Evolutionary conservation across 2,113 vertebrate genomes (phyloP).

Genomic region (Podilymbus podiceps): DNA sequence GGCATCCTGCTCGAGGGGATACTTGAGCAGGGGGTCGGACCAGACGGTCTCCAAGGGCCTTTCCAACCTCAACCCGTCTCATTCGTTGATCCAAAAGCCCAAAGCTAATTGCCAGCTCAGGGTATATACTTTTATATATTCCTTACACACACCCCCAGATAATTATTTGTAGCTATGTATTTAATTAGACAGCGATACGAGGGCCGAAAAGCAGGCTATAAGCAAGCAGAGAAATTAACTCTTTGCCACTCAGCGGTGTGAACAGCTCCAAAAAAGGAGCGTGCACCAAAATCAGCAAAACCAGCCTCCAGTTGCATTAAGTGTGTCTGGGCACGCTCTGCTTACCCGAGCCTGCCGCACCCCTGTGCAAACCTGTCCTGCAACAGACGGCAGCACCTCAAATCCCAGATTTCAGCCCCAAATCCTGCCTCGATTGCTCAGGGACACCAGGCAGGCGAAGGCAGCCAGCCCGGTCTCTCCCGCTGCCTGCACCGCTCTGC

Average conservation of each 20-base stretch:
- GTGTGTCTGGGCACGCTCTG: background rate
- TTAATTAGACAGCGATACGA: constrained; percentile 4
- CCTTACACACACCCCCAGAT: background rate
- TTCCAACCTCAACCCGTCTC: background rate
- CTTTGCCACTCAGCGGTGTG: background rate
- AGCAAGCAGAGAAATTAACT: constrained; percentile 13
- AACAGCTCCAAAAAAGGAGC: background rate
- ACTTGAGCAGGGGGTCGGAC: background rate
- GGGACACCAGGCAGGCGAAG: background rate
- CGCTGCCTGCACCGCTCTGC: background rate
- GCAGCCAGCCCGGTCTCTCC: background rate
- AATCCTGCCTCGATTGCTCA: background rate
- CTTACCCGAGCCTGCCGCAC: background rate
- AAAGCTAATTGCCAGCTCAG: background rate
- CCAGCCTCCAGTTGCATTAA: accelerated
- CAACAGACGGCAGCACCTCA: background rate
- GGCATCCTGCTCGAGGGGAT: background rate
- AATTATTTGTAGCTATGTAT: constrained; percentile 28
- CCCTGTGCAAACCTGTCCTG: background rate
- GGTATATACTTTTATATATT: background rate
- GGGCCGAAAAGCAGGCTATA: background rate
- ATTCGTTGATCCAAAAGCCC: background rate
- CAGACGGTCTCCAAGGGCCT: background rate
- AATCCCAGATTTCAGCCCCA: constrained; percentile 27
- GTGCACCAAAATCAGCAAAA: background rate